A percentile compares a stretch with the other conserved stretches of the same genome.
Conservation (phyloP, 1,140 invertebrate species). For the Nephotettix cincticeps region DNA sequence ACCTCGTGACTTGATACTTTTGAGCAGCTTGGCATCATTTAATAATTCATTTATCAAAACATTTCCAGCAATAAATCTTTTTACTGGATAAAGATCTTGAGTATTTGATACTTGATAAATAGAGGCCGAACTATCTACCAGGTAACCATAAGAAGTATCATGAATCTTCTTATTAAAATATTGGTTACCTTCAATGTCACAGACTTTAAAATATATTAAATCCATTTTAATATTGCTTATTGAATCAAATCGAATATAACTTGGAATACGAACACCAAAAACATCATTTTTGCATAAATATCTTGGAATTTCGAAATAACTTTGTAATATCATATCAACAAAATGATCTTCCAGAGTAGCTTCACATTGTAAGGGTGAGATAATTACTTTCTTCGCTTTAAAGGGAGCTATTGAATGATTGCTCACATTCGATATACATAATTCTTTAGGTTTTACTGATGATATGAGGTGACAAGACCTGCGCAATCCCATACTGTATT, state of each 20-base stretch:
- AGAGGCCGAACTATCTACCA: not conserved
- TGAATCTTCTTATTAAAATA: not conserved
- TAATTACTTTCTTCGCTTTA: not conserved
- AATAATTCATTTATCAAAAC: too few relatives aligned
- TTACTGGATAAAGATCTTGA: not conserved
- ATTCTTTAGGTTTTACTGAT: too few relatives aligned
- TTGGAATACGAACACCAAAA: slow-evolving; percentile 12
- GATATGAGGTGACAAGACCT: too few relatives aligned
- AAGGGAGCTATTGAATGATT: not conserved
- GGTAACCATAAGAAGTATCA: not conserved
- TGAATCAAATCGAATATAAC: slow-evolving; percentile 9
- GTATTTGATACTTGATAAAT: not conserved
- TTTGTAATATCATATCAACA: slow-evolving; percentile 7
- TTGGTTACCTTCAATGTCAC: not conserved
- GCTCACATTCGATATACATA: too few relatives aligned
- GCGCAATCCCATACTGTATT: not conserved
- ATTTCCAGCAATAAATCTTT: not conserved
- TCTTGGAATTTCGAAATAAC: slow-evolving; percentile 24
- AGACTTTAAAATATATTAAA: slow-evolving; percentile 24
- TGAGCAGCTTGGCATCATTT: too few relatives aligned
- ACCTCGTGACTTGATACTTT: too few relatives aligned
- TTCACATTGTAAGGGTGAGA: not conserved
- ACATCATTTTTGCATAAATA: slow-evolving; percentile 25
- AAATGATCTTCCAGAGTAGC: not conserved
- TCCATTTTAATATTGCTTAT: not conserved